These are phyloP conservation scores for Tholera decimalis DNA, from an alignment of 2,888 invertebrate species.

Conservation along the genomic window DNA sequence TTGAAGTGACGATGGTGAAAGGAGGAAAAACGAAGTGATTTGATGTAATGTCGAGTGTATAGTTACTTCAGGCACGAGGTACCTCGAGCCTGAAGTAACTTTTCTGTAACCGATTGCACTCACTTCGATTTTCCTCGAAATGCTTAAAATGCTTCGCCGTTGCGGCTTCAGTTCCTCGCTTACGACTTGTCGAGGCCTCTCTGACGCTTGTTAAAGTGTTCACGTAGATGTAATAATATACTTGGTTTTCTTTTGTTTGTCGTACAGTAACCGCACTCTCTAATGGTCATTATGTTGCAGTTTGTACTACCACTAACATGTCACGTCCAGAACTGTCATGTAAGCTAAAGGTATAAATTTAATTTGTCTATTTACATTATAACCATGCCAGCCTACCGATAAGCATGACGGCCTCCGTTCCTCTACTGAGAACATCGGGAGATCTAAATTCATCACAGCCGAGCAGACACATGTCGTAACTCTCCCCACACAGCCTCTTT, in stretches of 20 bases:
- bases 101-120: conserved; percentile 54
- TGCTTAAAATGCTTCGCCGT: conserved; percentile 89
- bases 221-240: conserved; percentile 90
- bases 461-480: conserved; percentile 87
- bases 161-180: conserved; percentile 90
- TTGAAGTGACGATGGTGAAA: conserved; percentile 88
- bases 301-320: conserved; percentile 92
- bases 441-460: conserved; percentile 82
- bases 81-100: not conserved
- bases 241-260: conserved; percentile 91
- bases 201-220: conserved; percentile 89
- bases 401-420: conserved; percentile 86
- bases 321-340: conserved; percentile 92
- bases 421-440: conserved; percentile 79
- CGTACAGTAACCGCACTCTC: conserved; percentile 91
- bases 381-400: conserved; percentile 85
- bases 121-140: conserved; percentile 84
- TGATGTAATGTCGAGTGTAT: conserved; percentile 18
- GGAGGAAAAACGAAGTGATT: conserved; percentile 83
- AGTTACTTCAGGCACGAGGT: not conserved
- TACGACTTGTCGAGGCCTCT: conserved; percentile 88
- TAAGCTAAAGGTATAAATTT: conserved; percentile 91
- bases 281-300: conserved; percentile 92
- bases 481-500: conserved; percentile 88
- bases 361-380: conserved; percentile 89